Percentiles rank a stretch among this genome's conserved stretches.
phyloP scores from a whole-genome alignment of 2,113 vertebrate genomes.

The Leuciscus idus region DNA sequence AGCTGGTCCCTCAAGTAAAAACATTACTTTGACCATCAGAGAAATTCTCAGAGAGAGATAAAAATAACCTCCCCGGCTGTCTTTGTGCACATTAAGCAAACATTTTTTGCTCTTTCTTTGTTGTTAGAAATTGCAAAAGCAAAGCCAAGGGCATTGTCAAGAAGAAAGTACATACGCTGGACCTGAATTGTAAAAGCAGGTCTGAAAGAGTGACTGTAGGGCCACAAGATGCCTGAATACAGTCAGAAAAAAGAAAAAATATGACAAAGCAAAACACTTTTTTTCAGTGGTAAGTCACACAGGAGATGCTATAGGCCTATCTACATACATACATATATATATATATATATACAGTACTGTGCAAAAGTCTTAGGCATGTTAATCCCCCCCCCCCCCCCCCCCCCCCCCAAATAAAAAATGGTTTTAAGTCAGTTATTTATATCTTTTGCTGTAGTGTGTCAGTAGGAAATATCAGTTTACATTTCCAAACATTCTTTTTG shows the following conservation, averaged over 20 bases:
- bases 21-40: conserved; percentile 32
- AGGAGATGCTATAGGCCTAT: too few species aligned
- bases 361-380: too few species aligned
- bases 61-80: conserved; percentile 14
- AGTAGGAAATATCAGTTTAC: too few species aligned
- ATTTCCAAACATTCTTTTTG: too few species aligned
- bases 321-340: too few species aligned
- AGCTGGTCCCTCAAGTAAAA: conserved; percentile 42
- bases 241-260: not conserved
- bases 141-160: conserved; percentile 33
- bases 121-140: conserved; percentile 2
- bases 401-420: too few species aligned
- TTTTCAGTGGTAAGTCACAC: not conserved
- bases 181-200: not conserved
- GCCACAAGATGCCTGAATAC: not conserved
- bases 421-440: too few species aligned
- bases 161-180: conserved; percentile 6
- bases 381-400: too few species aligned
- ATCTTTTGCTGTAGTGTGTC: too few species aligned
- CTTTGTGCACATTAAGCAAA: conserved; percentile 9
- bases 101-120: conserved; percentile 16
- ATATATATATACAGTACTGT: too few species aligned
- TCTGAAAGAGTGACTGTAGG: not conserved
- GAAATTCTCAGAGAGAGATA: conserved; percentile 24
- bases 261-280: not conserved